A percentile compares a stretch with the other conserved stretches of the same genome.
Evolutionary conservation across 2,113 vertebrate species (phyloP).

Genomic region (Stercorarius parasiticus): DNA sequence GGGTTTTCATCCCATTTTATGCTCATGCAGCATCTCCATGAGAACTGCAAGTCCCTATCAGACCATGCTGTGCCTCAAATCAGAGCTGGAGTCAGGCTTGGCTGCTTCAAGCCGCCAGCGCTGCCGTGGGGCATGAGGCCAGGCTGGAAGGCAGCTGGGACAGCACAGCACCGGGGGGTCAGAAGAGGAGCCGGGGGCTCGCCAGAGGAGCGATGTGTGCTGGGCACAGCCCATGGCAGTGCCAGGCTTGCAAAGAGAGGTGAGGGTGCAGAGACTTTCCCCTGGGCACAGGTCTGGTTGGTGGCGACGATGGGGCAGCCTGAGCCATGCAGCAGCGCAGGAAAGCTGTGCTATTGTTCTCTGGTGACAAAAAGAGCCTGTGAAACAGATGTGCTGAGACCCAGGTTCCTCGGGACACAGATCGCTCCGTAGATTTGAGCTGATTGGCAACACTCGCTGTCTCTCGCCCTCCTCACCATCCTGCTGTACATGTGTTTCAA

Average conservation of each 20-base stretch:
- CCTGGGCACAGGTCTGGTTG: not conserved
- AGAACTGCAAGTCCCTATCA: not conserved
- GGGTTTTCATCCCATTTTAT: not conserved
- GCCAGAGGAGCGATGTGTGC: accelerated
- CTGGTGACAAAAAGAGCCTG: not conserved
- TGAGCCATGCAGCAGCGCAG: not conserved
- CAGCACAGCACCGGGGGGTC: not conserved
- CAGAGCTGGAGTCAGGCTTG: not conserved
- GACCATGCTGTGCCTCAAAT: not conserved
- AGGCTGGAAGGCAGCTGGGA: not conserved
- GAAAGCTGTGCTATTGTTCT: slow-evolving; percentile 8
- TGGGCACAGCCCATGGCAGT: not conserved
- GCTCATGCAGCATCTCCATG: not conserved
- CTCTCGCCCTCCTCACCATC: not conserved
- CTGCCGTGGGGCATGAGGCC: accelerated
- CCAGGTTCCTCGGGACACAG: not conserved
- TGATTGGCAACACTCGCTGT: not conserved
- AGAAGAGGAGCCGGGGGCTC: accelerated
- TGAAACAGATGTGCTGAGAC: not conserved
- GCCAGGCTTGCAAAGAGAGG: not conserved
- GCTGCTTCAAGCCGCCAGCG: not conserved
- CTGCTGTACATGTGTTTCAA: slow-evolving; percentile 2
- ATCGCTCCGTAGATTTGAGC: not conserved
- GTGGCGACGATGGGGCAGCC: not conserved
- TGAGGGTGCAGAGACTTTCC: not conserved